Percentiles rank a stretch among this genome's conserved stretches.
These are phyloP conservation scores for Halcyon malimbica DNA, from an alignment of 2,113 vertebrate genomes.

Conservation along the genomic window DNA sequence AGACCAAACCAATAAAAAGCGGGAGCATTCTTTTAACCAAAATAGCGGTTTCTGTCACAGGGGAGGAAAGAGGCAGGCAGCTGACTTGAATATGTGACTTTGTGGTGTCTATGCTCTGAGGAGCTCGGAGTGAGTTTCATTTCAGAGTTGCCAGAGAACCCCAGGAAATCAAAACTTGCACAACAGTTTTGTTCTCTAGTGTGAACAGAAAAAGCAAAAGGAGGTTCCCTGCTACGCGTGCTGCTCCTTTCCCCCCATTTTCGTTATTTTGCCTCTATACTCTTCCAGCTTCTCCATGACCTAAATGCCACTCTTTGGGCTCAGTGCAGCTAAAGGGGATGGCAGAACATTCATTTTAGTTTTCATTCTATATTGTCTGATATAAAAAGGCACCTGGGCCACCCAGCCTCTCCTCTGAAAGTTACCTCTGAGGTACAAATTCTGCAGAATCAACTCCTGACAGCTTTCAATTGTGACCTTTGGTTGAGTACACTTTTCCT, in stretches of 20 bases:
- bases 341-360: not conserved
- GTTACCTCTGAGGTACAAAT: not conserved
- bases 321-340: not conserved
- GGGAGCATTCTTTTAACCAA: not conserved
- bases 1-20: not conserved
- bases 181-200: not conserved
- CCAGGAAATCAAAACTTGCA: not conserved
- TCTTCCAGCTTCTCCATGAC: not conserved
- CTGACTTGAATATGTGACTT: not conserved
- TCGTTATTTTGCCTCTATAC: not conserved
- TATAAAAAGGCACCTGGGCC: not conserved
- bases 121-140: rapidly evolving
- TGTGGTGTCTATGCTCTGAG: not conserved
- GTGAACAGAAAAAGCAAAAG: not conserved
- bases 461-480: not conserved
- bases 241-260: not conserved
- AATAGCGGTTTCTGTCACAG: not conserved
- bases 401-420: not conserved
- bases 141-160: not conserved
- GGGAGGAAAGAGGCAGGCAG: not conserved
- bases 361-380: not conserved
- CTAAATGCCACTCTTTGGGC: not conserved
- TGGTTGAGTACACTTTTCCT: not conserved
- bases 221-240: not conserved
- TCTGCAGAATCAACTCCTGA: not conserved